Evolutionary conservation across 2,797 vertebrate species (phyloP), one percentile per base, ranked within the genome.

Genomic region (Poeciliopsis paucimaculata): DNA sequence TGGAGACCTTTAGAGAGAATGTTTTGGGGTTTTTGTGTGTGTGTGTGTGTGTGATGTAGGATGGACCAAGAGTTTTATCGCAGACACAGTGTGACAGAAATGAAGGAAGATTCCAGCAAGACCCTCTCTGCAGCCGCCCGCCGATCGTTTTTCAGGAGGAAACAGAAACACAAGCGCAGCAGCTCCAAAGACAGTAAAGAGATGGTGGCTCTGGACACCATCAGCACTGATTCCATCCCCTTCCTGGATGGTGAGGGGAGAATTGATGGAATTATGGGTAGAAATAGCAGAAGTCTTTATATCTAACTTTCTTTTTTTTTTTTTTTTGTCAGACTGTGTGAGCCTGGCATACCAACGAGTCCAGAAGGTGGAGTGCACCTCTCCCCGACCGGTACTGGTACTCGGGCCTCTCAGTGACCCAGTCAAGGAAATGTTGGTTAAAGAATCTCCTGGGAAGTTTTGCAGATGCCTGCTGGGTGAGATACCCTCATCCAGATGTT

Each of bases 11-110:
- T 71, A 71, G 1, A 26, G 34, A 70, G n/a, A 43, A 13, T 70
- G 43, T 77, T 46, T 60, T 36, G 55, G 53, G 55, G 0, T 77
- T 49, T 20, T 6, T 20, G 16, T 47, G 8, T 62, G 62, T 77
- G 1, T 31, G 77, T 79, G 23, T 79, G 16, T 76, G 10, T 20
- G 15, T 41, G 26, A 62, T 85, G 0, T 72, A 99, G 98, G 97
- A 98, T 99, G 97, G 98, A 99, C 94, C 98, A 99, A 88, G 98
- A 99, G 89, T 98, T 99, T 94, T 98, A 98, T 84, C 96, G 97
- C 87, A 95, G 98, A 79, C 97, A 98, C 91, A 99, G 98, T 76
- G 94, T 98, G 95, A 98, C 97, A 0, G 98, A 99, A 87, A 93
- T 96, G 88, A 98, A 98, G 94, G 98, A 99, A 55, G 98, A 99